A percentile compares a stretch with the other conserved stretches of the same genome.
These are phyloP conservation scores for Rhingia campestris DNA, from an alignment of 2,888 invertebrate species.

Conservation along the genomic window DNA sequence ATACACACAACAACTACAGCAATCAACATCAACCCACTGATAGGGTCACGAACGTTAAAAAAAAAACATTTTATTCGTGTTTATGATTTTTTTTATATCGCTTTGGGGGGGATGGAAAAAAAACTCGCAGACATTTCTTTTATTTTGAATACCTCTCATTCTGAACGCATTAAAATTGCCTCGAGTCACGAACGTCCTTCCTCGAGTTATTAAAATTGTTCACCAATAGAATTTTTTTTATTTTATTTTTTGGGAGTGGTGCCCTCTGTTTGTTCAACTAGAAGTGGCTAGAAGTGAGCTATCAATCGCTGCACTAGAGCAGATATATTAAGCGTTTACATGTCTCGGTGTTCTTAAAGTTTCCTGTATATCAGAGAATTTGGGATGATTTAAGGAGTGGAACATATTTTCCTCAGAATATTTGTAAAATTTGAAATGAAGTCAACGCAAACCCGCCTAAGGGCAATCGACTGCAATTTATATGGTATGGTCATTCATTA, in stretches of 20 bases:
- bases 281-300: not conserved
- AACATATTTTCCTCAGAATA: too few relatives aligned
- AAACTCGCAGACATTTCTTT: conserved; percentile 29
- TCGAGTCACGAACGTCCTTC: conserved; percentile 66
- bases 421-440: too few relatives aligned
- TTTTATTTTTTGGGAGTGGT: not conserved
- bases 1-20: conserved; percentile 16
- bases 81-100: conserved; percentile 61
- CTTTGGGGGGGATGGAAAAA: conserved; percentile 40
- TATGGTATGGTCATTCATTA: too few relatives aligned
- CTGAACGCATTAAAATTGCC: conserved; percentile 52
- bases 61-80: conserved; percentile 50
- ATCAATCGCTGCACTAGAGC: too few relatives aligned
- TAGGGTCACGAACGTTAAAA: conserved; percentile 29
- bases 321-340: too few relatives aligned
- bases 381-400: too few relatives aligned
- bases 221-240: conserved; percentile 20
- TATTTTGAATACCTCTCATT: conserved; percentile 15
- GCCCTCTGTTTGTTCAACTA: not conserved
- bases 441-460: too few relatives aligned
- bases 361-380: too few relatives aligned
- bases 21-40: conserved; percentile 20
- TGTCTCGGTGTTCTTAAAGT: too few relatives aligned
- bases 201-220: conserved; percentile 35
- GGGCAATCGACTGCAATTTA: too few relatives aligned